Percentiles rank a stretch among this genome's conserved stretches.
Evolutionary conservation across 2,797 vertebrate species (phyloP).

Genomic region (Xiphorhynchus erythropygius): DNA sequence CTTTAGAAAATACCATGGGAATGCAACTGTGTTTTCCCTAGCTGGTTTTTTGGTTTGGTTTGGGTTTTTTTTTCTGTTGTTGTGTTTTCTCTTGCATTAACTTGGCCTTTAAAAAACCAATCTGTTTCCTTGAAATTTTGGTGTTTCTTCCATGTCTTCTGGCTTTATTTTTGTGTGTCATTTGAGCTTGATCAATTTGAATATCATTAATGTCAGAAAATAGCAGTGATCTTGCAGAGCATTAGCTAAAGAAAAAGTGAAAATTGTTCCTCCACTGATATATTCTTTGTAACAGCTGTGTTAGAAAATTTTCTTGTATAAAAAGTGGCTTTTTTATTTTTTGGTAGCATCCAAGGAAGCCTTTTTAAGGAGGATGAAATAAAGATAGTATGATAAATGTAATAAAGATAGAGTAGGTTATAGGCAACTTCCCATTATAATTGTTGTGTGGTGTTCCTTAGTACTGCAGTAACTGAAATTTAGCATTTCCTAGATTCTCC

Average conservation of each 20-base stretch:
- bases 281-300: not conserved
- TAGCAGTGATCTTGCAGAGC: not conserved
- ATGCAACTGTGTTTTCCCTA: not conserved
- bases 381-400: not conserved
- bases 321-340: not conserved
- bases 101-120: not conserved
- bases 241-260: not conserved
- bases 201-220: not conserved
- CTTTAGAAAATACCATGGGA: not conserved
- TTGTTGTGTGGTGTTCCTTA: not conserved
- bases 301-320: not conserved
- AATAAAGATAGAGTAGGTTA: slow-evolving; percentile 12
- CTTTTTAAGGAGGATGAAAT: not conserved
- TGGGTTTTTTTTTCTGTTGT: not conserved
- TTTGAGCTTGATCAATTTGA: not conserved
- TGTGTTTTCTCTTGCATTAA: not conserved
- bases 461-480: not conserved
- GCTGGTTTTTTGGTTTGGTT: too few species aligned
- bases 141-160: not conserved
- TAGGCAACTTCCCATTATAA: not conserved
- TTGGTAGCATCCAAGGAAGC: not conserved
- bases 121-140: not conserved
- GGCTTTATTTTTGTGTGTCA: not conserved
- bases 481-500: not conserved
- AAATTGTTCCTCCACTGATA: not conserved